Evolutionary conservation across 2,797 vertebrate genomes (phyloP), one percentile per base, ranked within the genome.

Genomic region (Eupleurogrammus muticus): DNA sequence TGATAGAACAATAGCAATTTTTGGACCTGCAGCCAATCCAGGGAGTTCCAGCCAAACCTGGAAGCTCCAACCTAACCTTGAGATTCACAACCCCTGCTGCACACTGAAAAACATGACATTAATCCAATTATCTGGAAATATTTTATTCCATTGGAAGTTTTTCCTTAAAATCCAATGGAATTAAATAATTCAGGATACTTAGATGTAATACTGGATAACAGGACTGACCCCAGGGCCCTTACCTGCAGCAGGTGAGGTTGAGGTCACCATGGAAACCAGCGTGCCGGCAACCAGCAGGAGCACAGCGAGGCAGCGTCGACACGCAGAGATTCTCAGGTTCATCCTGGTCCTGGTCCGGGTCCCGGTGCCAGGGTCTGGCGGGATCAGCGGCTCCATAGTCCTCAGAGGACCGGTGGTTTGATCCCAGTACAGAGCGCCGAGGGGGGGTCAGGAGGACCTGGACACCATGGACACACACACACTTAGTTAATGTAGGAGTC

Each of bases 211-310:
- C 6, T 28, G 28, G 6, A 28, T 6, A 28, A 6, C 28, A 28
- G 28, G 28, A 28, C 28, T 28, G 28, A 3, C 6, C 3, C 28
- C 6, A 6, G 28, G 28, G 3, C 28, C 6, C 28, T 66, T 85
- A 94, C 94, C 94, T 92, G 87, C 77, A 74, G 79, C 78, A 79
- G 90, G 82, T 88, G 91, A 77, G 75, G 77, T 80, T 1, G 87
- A 80, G 21, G 86, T 88, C 46, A 71, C 87, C 75, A 77, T 84
- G 71, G 90, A 90, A 78, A 92, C 84, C 81, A 92, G 73, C 34
- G 55, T 80, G 72, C 52, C 56, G 4, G 73, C 62, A 40, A 83
- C 50, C 71, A 93, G 73, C 68, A 94, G 83, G 54, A 87, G 72
- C 32, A 57, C 64, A 21, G 61, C 28, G 3, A 83, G 65, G 9